A percentile compares a stretch with the other conserved stretches of the same genome.
These are phyloP conservation scores for Tetramorium alpestre DNA, from an alignment of 1,140 invertebrate species.

Conservation along the genomic window DNA sequence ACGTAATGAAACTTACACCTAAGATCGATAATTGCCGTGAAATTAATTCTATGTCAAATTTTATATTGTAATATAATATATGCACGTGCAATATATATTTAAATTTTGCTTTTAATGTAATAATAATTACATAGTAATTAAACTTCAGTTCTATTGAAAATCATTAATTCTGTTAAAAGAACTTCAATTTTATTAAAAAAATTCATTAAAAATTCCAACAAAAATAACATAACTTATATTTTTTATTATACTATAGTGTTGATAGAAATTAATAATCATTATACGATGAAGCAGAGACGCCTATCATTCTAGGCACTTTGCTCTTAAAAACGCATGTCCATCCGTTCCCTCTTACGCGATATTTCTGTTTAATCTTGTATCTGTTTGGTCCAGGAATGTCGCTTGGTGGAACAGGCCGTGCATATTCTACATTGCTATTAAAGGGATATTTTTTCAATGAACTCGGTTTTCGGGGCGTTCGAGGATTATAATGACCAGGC, in stretches of 20 bases:
- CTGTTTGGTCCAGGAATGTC: constrained; percentile 63
- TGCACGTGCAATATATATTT: background rate
- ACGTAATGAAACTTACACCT: background rate
- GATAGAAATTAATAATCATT: constrained; percentile 41
- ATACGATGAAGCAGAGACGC: background rate
- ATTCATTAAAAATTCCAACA: background rate
- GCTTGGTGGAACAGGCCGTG: background rate
- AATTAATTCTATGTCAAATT: constrained; percentile 19
- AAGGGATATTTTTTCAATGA: constrained; percentile 67
- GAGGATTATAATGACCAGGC: constrained; percentile 61
- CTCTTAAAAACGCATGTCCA: constrained; percentile 69
- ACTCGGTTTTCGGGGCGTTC: background rate
- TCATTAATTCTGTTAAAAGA: too few species aligned
- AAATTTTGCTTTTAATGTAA: background rate
- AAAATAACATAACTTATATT: background rate
- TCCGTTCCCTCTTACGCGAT: constrained; percentile 43
- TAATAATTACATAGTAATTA: background rate
- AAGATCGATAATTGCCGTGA: background rate
- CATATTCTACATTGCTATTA: constrained; percentile 43
- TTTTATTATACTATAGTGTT: background rate
- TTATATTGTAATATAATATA: background rate
- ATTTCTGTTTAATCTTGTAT: constrained; percentile 25
- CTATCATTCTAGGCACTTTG: constrained; percentile 53
- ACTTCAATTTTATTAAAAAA: background rate
- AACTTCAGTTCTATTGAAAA: constrained; percentile 63